These are phyloP conservation scores for Halichoerus grypus DNA, from an alignment of 2,113 vertebrate genomes.

Conservation along the genomic window DNA sequence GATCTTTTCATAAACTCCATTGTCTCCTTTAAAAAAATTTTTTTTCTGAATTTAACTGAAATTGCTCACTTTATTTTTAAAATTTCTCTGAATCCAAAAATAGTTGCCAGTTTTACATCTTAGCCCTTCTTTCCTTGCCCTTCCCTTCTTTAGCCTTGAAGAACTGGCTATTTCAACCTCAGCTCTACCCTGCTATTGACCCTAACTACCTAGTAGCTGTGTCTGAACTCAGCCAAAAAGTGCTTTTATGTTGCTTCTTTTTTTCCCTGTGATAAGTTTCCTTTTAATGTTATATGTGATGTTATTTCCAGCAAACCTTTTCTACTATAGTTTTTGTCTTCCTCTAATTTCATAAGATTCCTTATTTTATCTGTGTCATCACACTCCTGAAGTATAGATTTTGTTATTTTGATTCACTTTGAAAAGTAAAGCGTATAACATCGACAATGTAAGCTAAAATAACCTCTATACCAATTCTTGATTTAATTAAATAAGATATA, in stretches of 20 bases:
- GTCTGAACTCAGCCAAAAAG: not conserved
- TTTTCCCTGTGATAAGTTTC: not conserved
- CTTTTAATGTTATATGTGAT: not conserved
- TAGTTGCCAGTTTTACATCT: rapidly evolving
- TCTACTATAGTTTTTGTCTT: not conserved
- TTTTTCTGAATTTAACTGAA: not conserved
- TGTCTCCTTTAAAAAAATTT: not conserved
- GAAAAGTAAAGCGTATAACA: constrained; percentile 3
- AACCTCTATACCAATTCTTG: not conserved
- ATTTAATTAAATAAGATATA: constrained; percentile 36
- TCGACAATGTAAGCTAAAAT: not conserved
- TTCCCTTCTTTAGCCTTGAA: not conserved
- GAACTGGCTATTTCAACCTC: not conserved
- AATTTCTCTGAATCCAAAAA: not conserved
- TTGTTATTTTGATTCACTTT: not conserved
- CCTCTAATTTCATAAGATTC: not conserved
- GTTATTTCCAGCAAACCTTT: not conserved
- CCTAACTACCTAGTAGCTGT: not conserved
- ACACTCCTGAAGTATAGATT: not conserved
- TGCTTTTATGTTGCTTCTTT: not conserved
- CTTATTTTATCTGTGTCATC: not conserved
- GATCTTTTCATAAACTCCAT: not conserved
- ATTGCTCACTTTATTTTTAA: not conserved
- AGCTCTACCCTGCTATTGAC: not conserved
- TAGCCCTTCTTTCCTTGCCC: not conserved